Percentiles rank a stretch among this genome's conserved stretches.
phyloP scores from a whole-genome alignment of 1,140 invertebrate species.

The Zaprionus tsacasi region DNA sequence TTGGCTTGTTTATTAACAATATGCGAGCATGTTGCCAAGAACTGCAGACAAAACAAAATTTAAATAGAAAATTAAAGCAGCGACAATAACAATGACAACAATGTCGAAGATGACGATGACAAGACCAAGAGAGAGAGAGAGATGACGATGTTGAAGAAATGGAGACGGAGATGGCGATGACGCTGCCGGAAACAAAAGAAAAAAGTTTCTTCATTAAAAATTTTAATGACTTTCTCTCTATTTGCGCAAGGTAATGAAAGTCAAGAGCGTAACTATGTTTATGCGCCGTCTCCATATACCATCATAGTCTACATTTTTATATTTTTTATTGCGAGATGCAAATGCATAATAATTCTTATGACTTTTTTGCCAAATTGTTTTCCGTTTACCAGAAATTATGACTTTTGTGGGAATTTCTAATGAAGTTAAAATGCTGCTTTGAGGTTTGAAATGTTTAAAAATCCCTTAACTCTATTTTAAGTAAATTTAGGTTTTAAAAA shows the following conservation, averaged over 20 bases:
- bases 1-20: constrained; percentile 69
- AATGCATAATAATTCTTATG: constrained; percentile 50
- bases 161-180: constrained; percentile 30
- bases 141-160: constrained; percentile 18
- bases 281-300: constrained; percentile 44
- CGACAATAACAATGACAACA: constrained; percentile 43
- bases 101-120: constrained; percentile 37
- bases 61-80: constrained; percentile 74
- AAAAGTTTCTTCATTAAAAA: constrained; percentile 81
- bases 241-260: constrained; percentile 80
- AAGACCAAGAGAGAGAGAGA: constrained; percentile 1
- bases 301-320: constrained; percentile 22
- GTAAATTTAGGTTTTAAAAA: not conserved
- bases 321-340: constrained; percentile 48
- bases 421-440: not conserved
- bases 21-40: constrained; percentile 52
- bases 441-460: not conserved
- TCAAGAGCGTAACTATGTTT: constrained; percentile 75
- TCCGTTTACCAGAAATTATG: not conserved
- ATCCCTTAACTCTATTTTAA: not conserved
- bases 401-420: not conserved
- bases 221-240: constrained; percentile 80
- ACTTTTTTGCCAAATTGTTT: constrained; percentile 27
- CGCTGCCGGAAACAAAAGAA: constrained; percentile 67
- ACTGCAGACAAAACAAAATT: constrained; percentile 73